Conservation (phyloP, 1,140 invertebrate genomes). For the Ostrea denselamellosa region DNA sequence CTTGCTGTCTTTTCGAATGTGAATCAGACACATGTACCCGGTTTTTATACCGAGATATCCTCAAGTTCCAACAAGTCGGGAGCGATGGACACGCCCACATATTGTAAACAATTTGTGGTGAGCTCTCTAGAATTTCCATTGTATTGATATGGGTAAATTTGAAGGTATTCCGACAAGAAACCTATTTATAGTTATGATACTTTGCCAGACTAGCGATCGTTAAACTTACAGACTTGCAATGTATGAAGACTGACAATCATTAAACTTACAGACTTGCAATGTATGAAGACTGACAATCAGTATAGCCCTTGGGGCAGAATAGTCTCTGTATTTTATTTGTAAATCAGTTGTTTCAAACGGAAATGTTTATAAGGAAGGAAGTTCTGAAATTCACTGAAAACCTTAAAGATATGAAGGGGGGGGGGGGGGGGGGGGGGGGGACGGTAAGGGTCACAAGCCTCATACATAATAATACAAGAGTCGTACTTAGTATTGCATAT, state of each 20-base stretch:
- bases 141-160: background rate
- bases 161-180: background rate
- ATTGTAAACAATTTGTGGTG: background rate
- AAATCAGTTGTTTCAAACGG: too few relatives aligned
- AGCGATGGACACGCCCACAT: slow-evolving; percentile 3
- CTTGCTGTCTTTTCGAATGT: background rate
- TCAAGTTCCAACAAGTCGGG: background rate
- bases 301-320: too few relatives aligned
- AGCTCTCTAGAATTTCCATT: slow-evolving; percentile 11
- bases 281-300: background rate
- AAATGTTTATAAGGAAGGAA: too few relatives aligned
- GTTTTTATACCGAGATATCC: background rate
- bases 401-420: too few relatives aligned
- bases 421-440: too few relatives aligned
- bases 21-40: background rate
- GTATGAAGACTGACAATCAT: background rate
- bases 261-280: slow-evolving; percentile 32
- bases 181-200: background rate
- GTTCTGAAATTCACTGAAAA: too few relatives aligned
- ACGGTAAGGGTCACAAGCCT: too few relatives aligned
- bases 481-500: too few relatives aligned
- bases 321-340: too few relatives aligned
- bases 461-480: too few relatives aligned
- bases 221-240: slow-evolving; percentile 32
- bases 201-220: background rate